A percentile compares a stretch with the other conserved stretches of the same genome.
Conservation (phyloP, 2,888 invertebrate species). For the Sminthurides aquaticus region DNA sequence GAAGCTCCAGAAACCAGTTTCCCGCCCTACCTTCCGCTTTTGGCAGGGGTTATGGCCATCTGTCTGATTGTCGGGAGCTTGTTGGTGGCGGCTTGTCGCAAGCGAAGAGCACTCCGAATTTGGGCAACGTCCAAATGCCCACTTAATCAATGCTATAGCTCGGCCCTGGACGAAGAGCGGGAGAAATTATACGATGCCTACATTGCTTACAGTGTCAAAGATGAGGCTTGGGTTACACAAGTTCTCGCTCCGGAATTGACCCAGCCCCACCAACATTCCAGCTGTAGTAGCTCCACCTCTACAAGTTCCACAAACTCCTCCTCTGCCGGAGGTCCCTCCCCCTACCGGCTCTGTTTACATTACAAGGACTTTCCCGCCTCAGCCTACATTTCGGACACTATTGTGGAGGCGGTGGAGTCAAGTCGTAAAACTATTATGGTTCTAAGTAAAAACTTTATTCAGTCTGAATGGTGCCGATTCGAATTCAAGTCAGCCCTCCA, state of each 20-base stretch:
- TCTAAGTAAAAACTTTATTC: conserved; percentile 83
- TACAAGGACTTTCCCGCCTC: conserved; percentile 85
- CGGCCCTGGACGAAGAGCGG: conserved; percentile 50
- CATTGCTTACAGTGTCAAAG: conserved; percentile 87
- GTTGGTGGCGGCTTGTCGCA: conserved; percentile 64
- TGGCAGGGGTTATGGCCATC: conserved; percentile 62
- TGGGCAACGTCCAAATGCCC: conserved; percentile 81
- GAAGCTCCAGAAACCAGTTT: conserved; percentile 40
- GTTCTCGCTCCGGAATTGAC: conserved; percentile 81
- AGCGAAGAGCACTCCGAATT: conserved; percentile 74
- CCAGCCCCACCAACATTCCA: conserved; percentile 62
- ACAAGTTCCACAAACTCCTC: conserved; percentile 54
- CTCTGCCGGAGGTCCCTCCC: conserved; percentile 18
- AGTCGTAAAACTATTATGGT: conserved; percentile 83
- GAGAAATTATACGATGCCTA: conserved; percentile 84
- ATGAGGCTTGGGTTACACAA: conserved; percentile 83
- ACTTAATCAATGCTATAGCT: conserved; percentile 70
- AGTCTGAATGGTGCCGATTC: conserved; percentile 90
- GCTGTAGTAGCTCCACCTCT: background rate
- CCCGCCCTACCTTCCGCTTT: conserved; percentile 59
- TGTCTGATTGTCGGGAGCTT: conserved; percentile 62
- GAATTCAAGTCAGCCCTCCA: conserved; percentile 90
- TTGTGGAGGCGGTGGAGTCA: conserved; percentile 84
- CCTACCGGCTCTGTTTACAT: conserved; percentile 78
- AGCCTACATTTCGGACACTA: conserved; percentile 82